These are phyloP conservation scores for Cephus pulcher DNA, from an alignment of 2,888 invertebrate genomes.

Conservation along the genomic window DNA sequence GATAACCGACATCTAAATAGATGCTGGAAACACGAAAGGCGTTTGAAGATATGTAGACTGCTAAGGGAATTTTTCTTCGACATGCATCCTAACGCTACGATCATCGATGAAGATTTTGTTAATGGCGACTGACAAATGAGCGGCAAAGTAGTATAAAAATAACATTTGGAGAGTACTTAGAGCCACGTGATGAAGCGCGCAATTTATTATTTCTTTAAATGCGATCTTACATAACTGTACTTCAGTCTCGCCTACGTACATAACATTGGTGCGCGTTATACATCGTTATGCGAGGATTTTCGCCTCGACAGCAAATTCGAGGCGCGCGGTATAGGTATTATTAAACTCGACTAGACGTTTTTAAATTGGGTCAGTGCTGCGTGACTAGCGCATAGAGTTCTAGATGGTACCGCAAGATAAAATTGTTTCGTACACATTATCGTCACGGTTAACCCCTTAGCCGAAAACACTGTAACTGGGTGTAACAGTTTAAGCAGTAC, in stretches of 20 bases:
- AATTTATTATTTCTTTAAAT: neutral
- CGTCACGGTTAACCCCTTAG: neutral
- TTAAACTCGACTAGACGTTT: slow-evolving; percentile 11
- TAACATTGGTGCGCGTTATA: slow-evolving; percentile 12
- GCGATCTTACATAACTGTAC: slow-evolving; percentile 34
- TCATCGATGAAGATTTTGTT: neutral
- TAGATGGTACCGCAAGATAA: neutral
- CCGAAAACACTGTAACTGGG: neutral
- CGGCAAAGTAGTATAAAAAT: neutral
- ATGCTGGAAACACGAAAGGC: neutral
- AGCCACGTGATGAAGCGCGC: neutral
- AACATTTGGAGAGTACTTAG: neutral
- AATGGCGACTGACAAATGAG: neutral
- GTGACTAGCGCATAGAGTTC: slow-evolving; percentile 5
- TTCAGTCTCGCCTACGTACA: slow-evolving; percentile 28
- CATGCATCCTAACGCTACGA: neutral
- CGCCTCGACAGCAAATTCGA: slow-evolving; percentile 3
- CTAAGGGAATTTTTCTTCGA: neutral
- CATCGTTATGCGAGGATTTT: slow-evolving; percentile 7
- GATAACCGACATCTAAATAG: neutral
- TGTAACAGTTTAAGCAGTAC: neutral
- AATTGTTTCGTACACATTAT: neutral
- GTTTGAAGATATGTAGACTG: neutral
- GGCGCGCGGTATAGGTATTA: slow-evolving; percentile 7
- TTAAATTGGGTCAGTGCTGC: slow-evolving; percentile 13